Base-by-base conservation (phyloP, 2,113 vertebrate genomes). In the Bothrops jararaca region DNA sequence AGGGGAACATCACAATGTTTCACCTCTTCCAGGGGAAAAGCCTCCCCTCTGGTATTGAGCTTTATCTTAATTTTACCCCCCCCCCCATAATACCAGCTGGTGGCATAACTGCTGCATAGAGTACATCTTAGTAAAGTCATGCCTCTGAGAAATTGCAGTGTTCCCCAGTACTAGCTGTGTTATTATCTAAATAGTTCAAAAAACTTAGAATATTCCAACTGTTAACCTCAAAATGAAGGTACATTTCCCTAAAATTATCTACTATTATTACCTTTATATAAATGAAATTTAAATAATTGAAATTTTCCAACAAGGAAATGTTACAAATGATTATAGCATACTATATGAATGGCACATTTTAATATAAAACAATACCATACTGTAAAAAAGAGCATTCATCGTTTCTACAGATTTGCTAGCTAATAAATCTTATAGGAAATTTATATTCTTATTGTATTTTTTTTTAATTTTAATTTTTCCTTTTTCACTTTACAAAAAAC, bases 371-470 rank as follows among this genome's bases (percentile, higher is more conserved):
- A 80, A 80, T 80, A 80, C 34, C 2, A 18, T 22, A 80, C 6
- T 39, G 34, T 18, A 3, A 20, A 64, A n/a, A 57, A 39, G 6
- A 39, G 69, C 69, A 20, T 80, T 80, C n/a, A 20, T 39, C 42
- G 7, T 80, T 80, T 80, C 34, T 39, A 80, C 39, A 80, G 7
- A 7, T 80, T 56, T 56, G 54, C 54, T 80, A 60, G 42, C 26
- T 34, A 91, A 86, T 74, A 56, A 5, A 42, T 89, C 26, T 24
- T 29, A 12, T 5, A 58, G 48, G 34, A 85, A 87, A 89, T 5
- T 56, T 5, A 8, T 95, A 89, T 91, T 93, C 4, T 91, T 94
- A 87, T 39, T 88, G 5, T 29, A 50, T 3, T 96, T 93, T 22
- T 94, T 42, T 42, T 42, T 2, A 42, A 42, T 42, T 42, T 42